A percentile compares a stretch with the other conserved stretches of the same genome.
These are phyloP conservation scores for Myotis myotis DNA, from an alignment of 2,797 vertebrate genomes.

Conservation along the genomic window DNA sequence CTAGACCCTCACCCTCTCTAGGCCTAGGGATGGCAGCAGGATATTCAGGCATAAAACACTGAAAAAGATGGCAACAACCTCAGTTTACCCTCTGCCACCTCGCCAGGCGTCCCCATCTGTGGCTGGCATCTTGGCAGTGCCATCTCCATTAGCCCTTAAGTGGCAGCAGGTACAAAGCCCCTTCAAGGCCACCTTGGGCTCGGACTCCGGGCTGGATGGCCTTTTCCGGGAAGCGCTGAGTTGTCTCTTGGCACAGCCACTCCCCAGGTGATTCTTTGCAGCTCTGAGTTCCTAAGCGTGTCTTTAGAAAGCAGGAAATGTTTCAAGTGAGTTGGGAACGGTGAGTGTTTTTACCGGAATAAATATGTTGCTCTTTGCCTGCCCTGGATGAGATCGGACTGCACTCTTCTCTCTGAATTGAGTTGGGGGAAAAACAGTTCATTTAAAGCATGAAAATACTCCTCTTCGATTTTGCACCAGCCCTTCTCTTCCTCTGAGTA, in stretches of 20 bases:
- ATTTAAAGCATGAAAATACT: slow-evolving; percentile 59
- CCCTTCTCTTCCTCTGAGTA: not conserved
- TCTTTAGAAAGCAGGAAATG: slow-evolving; percentile 76
- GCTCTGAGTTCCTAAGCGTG: slow-evolving; percentile 69
- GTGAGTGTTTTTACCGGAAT: slow-evolving; percentile 79
- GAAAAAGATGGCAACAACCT: not conserved
- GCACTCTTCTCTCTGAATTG: slow-evolving; percentile 74
- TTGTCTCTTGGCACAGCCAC: slow-evolving; percentile 38
- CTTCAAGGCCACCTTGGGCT: not conserved
- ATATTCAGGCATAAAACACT: not conserved
- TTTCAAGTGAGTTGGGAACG: slow-evolving; percentile 76
- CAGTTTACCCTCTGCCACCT: not conserved
- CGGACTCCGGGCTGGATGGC: not conserved
- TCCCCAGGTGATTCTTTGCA: slow-evolving; percentile 67
- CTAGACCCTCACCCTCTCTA: accelerated
- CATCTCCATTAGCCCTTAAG: slow-evolving; percentile 43
- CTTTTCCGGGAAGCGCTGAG: not conserved
- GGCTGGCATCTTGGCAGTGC: not conserved
- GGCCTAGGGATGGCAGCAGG: not conserved
- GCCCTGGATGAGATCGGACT: slow-evolving; percentile 67
- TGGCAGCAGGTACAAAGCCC: slow-evolving; percentile 10
- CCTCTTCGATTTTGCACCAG: not conserved
- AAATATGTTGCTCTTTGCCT: slow-evolving; percentile 77
- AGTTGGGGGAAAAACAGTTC: slow-evolving; percentile 52
- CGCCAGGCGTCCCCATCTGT: not conserved